A percentile compares a stretch with the other conserved stretches of the same genome.
Conservation (phyloP, 2,888 invertebrate genomes). For the Coenonympha arcania region DNA sequence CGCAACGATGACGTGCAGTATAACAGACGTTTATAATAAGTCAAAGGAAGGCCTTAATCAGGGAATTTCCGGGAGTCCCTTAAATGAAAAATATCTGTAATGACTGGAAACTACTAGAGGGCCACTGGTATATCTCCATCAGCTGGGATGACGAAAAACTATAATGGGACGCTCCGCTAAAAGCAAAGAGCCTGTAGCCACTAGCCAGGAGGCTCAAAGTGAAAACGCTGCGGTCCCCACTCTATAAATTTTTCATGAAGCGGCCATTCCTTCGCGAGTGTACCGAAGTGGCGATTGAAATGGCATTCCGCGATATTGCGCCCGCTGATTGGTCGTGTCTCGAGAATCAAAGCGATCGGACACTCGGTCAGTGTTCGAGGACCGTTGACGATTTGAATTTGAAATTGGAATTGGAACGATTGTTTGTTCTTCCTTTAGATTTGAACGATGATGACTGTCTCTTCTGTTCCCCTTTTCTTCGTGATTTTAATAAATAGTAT, state of each 20-base stretch:
- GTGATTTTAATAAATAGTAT: too few relatives aligned
- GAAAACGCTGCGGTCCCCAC: slow-evolving; percentile 35
- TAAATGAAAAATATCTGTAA: too few relatives aligned
- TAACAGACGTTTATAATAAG: too few relatives aligned
- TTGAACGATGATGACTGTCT: background rate
- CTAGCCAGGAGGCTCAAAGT: slow-evolving; percentile 33
- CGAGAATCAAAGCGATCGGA: slow-evolving; percentile 30
- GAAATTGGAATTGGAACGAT: slow-evolving; percentile 27
- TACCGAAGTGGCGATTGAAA: slow-evolving; percentile 61
- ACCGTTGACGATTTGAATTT: slow-evolving; percentile 28
- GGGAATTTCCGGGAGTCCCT: too few relatives aligned
- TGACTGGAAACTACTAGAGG: too few relatives aligned
- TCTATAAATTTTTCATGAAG: slow-evolving; percentile 70
- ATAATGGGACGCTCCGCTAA: slow-evolving; percentile 5
- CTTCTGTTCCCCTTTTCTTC: too few relatives aligned
- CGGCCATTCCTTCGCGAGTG: slow-evolving; percentile 40
- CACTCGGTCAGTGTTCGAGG: slow-evolving; percentile 27
- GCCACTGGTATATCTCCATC: background rate
- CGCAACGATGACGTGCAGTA: too few relatives aligned
- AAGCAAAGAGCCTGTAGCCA: background rate
- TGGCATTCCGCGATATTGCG: slow-evolving; percentile 53
- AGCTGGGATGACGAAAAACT: too few relatives aligned
- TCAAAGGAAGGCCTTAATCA: too few relatives aligned
- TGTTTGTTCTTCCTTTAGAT: slow-evolving; percentile 1
- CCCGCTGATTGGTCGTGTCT: slow-evolving; percentile 43